Evolutionary conservation across 1,140 invertebrate species (phyloP), one percentile per base, ranked within the genome.

Genomic region (Rhopalosiphum maidis): DNA sequence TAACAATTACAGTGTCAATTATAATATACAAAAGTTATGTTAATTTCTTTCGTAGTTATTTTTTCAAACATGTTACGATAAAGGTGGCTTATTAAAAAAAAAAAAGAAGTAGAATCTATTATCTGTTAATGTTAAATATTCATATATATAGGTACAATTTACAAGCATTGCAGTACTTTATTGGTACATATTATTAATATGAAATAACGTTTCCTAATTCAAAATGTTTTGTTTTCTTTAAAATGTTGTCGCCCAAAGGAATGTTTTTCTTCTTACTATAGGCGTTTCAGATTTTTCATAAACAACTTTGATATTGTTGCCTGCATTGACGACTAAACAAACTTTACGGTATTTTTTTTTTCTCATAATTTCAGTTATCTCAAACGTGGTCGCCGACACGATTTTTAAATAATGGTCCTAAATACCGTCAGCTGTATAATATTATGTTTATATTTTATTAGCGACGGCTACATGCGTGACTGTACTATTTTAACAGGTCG

Each of bases 381-480:
- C 23, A 55, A 90, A 30, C 51, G 37, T 37, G 54, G 51, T 90
- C 88, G 88, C 88, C 51, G 51, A 90, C 87, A 89, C 87, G n/a
- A 89, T 89, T 55, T 37, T 89, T 88, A 48, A 46, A 88, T 48
- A 88, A 88, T 48, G 48, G n/a, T 88, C 46, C 46, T n/a, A 86
- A 46, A 46, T 43, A 37, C 51, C 48, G 48, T 55, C 48, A 25
- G 15, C 25, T 15, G 87, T 37, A 54, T n/a, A 87, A 37, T 41
- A 43, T 37, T 43, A 41, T 89, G n/a, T 90, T 90, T 41, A 35
- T 90, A 55, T 90, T 90, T 90, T 90, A 90, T 90, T 90, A 37
- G 88, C 87, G 8, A 35, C 46, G 46, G 43, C 30, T 51, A 88
- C 86, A 55, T 35, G 87, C 87, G 48, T 89, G 87, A 55, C 48